phyloP scores from a whole-genome alignment of 2,113 vertebrate species.

The Sorex fumeus region DNA sequence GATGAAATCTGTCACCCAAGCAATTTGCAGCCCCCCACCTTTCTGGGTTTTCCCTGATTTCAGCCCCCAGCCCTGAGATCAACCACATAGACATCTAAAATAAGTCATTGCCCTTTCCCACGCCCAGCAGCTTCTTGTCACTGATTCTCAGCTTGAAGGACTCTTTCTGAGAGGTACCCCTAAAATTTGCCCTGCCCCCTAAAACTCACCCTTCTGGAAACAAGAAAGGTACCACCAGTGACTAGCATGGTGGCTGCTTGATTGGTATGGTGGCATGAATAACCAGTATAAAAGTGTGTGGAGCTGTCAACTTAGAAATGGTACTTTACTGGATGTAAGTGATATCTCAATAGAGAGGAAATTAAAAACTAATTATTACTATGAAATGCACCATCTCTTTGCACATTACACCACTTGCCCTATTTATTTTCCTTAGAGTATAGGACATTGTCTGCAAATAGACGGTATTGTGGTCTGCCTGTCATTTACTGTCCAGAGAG shows the following conservation, averaged over 20 bases:
- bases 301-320: conserved; percentile 1
- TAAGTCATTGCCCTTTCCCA: not conserved
- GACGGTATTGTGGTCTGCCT: not conserved
- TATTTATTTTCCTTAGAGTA: conserved; percentile 30
- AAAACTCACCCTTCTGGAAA: not conserved
- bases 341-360: not conserved
- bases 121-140: not conserved
- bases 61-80: not conserved
- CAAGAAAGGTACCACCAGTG: not conserved
- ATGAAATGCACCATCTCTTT: not conserved
- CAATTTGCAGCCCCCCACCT: conserved; percentile 44
- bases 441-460: not conserved
- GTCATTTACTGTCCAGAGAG: not conserved
- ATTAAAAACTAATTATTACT: not conserved
- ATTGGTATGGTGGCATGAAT: not conserved
- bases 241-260: not conserved
- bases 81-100: too few species aligned
- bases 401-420: not conserved
- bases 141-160: not conserved
- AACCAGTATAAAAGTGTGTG: not conserved
- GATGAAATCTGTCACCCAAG: not conserved
- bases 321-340: not conserved
- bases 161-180: not conserved
- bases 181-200: not conserved
- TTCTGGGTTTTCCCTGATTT: conserved; percentile 4